Percentiles rank a stretch among this genome's conserved stretches.
These are phyloP conservation scores for Crocuta crocuta DNA, from an alignment of 2,113 vertebrate genomes.

Conservation along the genomic window DNA sequence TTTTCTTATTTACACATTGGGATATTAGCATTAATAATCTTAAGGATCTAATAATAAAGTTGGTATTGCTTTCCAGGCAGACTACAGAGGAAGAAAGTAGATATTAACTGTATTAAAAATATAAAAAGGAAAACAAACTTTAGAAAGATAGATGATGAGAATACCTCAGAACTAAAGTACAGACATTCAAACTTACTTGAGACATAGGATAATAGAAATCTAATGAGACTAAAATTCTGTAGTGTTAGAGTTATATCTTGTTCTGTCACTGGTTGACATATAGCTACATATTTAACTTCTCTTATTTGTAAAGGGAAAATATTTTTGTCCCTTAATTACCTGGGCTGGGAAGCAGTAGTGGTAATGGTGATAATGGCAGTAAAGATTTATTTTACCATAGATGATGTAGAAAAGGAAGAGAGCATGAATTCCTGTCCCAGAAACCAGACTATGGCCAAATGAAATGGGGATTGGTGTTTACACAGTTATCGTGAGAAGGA, in stretches of 20 bases:
- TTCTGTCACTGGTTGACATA: not conserved
- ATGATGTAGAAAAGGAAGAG: not conserved
- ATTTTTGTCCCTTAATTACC: not conserved
- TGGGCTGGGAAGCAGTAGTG: no score
- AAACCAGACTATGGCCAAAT: not conserved
- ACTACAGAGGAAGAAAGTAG: slow-evolving; percentile 19
- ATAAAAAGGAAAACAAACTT: slow-evolving; percentile 28
- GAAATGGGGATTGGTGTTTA: not conserved
- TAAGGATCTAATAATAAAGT: slow-evolving; percentile 7
- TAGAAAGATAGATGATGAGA: not conserved
- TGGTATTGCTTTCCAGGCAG: not conserved
- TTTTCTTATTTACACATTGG: not conserved
- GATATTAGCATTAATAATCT: not conserved
- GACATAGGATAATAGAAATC: not conserved
- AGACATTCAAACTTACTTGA: slow-evolving; percentile 18
- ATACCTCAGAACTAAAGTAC: not conserved
- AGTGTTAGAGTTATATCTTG: not conserved
- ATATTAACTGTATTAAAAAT: not conserved
- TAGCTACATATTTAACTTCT: slow-evolving; percentile 19
- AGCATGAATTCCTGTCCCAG: not conserved
- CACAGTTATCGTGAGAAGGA: not conserved
- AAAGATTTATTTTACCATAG: not conserved
- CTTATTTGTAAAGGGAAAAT: slow-evolving; percentile 6
- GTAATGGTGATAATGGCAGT: not conserved
- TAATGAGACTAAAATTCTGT: not conserved